Conservation (phyloP, 2,113 vertebrate genomes). For the Micronycteris hirsuta region DNA sequence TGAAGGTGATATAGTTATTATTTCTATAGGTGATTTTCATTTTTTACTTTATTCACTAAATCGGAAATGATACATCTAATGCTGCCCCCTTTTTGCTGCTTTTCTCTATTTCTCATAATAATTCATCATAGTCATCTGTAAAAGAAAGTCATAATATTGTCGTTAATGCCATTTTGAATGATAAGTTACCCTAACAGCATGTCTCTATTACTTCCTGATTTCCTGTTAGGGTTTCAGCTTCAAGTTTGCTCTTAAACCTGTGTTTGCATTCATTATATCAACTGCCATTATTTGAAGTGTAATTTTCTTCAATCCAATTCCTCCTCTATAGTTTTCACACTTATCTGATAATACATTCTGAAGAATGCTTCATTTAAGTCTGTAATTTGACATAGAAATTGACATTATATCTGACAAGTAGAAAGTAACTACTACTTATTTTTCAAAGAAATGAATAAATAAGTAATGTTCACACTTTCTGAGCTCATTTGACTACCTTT, state of each 20-base stretch:
- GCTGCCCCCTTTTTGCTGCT: neutral
- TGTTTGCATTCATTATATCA: neutral
- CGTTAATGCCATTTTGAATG: neutral
- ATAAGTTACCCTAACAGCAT: neutral
- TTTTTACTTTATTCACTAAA: neutral
- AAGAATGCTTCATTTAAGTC: neutral
- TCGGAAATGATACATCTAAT: neutral
- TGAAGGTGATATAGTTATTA: neutral
- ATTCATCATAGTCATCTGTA: neutral
- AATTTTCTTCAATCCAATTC: neutral
- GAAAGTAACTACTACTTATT: neutral
- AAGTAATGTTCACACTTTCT: neutral
- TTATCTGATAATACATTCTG: neutral
- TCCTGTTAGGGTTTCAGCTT: neutral
- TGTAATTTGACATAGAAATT: neutral
- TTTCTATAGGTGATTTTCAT: neutral
- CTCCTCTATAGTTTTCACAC: neutral
- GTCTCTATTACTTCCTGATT: neutral
- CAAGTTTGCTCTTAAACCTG: neutral
- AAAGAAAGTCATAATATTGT: neutral
- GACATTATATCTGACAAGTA: neutral
- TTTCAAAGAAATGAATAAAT: constrained; percentile 1
- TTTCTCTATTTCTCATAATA: neutral
- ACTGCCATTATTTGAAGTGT: neutral
- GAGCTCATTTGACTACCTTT: neutral